Evolutionary conservation across 1,140 invertebrate species (phyloP).

Genomic region (Sesamia nonagrioides): DNA sequence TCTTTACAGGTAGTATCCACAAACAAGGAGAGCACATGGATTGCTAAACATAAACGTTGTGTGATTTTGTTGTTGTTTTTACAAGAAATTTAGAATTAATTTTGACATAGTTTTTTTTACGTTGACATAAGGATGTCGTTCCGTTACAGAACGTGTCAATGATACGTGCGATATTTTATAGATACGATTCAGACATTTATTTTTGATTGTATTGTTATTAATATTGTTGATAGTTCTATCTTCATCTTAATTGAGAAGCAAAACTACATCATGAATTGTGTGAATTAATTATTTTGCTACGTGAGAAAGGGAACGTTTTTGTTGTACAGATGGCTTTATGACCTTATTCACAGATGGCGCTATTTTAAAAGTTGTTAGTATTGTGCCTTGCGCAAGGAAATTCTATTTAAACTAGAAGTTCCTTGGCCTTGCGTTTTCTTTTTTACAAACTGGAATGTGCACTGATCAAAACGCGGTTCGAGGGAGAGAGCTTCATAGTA

Average conservation of each 20-base stretch:
- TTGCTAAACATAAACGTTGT: slow-evolving; percentile 68
- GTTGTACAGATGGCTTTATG: background rate
- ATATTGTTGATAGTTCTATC: background rate
- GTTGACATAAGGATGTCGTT: slow-evolving; percentile 76
- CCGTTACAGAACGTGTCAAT: slow-evolving; percentile 43
- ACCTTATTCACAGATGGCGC: background rate
- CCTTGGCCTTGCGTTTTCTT: too few species aligned
- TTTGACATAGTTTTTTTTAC: slow-evolving; percentile 85
- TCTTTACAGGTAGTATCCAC: slow-evolving; percentile 58
- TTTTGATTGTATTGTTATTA: background rate
- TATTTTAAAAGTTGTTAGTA: background rate
- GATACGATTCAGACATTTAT: too few species aligned
- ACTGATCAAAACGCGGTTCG: too few species aligned
- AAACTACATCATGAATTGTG: background rate
- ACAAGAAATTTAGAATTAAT: slow-evolving; percentile 84
- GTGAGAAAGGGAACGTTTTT: slow-evolving; percentile 3
- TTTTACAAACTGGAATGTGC: too few species aligned
- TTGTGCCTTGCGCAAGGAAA: too few species aligned
- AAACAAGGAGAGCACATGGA: slow-evolving; percentile 72
- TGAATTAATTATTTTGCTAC: background rate
- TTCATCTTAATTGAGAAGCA: background rate
- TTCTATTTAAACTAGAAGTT: too few species aligned
- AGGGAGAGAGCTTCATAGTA: too few species aligned
- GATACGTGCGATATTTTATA: slow-evolving; percentile 10
- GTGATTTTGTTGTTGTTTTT: slow-evolving; percentile 76